These are phyloP conservation scores for Tonatia bakeri DNA, from an alignment of 2,113 vertebrate species.

Conservation along the genomic window DNA sequence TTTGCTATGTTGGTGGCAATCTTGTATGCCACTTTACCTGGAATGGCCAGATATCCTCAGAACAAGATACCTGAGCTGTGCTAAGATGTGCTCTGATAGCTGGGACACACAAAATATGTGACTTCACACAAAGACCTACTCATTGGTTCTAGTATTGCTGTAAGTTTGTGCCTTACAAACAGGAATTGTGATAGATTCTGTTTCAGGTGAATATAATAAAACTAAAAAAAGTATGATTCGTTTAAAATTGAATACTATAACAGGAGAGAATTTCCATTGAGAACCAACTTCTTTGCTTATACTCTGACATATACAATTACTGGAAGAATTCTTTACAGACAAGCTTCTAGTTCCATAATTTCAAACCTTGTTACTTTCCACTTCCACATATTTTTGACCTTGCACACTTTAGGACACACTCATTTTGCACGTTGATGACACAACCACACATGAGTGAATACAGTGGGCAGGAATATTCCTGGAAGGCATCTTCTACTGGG, in stretches of 20 bases:
- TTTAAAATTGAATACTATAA: not conserved
- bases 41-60: not conserved
- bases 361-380: not conserved
- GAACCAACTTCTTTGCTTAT: not conserved
- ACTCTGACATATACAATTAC: not conserved
- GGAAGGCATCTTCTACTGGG: not conserved
- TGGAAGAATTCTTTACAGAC: not conserved
- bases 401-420: not conserved
- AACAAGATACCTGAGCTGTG: not conserved
- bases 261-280: constrained; percentile 15
- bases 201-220: not conserved
- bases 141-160: not conserved
- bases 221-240: not conserved
- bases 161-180: not conserved
- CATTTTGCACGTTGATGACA: not conserved
- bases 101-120: not conserved
- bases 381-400: not conserved
- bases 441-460: not conserved
- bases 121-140: not conserved
- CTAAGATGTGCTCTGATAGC: not conserved
- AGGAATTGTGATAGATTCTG: not conserved
- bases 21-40: not conserved
- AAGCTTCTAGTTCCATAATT: not conserved
- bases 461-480: not conserved
- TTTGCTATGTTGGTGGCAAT: not conserved